Evolutionary conservation across 2,113 vertebrate genomes (phyloP).

Genomic region (Noturus placidus): DNA sequence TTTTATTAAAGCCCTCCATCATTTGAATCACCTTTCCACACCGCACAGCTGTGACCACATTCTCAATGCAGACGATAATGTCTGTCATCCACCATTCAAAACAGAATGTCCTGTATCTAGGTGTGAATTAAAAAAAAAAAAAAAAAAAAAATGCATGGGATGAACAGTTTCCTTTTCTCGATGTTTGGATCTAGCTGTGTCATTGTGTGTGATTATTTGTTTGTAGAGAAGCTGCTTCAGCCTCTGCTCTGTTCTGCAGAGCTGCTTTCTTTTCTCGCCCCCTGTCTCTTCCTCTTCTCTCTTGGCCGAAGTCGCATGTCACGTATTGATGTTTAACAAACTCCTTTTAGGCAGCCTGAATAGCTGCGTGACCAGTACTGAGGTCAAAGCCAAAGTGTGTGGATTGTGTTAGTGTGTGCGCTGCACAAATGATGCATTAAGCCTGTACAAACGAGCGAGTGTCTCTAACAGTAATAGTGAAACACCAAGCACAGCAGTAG

Average conservation of each 20-base stretch:
- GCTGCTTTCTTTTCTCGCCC: not conserved
- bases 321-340: constrained; percentile 21
- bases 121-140: not conserved
- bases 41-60: constrained; percentile 3
- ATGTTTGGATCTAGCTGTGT: not conserved
- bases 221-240: constrained; percentile 1
- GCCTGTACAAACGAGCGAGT: constrained; percentile 3
- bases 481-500: not conserved
- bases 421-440: not conserved
- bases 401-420: not conserved
- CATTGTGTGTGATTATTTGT: too few relatives aligned
- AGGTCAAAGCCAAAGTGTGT: not conserved
- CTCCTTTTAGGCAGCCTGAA: not conserved
- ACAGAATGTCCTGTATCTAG: not conserved
- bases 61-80: not conserved
- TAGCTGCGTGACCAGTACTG: not conserved
- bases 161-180: not conserved
- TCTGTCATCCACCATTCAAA: not conserved
- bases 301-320: not conserved
- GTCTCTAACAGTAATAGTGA: not conserved
- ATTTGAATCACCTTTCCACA: not conserved
- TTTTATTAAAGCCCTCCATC: constrained; percentile 17
- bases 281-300: not conserved
- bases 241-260: not conserved
- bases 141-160: not conserved